These are phyloP conservation scores for Orchestia grillus DNA, from an alignment of 1,140 invertebrate species.

Conservation along the genomic window DNA sequence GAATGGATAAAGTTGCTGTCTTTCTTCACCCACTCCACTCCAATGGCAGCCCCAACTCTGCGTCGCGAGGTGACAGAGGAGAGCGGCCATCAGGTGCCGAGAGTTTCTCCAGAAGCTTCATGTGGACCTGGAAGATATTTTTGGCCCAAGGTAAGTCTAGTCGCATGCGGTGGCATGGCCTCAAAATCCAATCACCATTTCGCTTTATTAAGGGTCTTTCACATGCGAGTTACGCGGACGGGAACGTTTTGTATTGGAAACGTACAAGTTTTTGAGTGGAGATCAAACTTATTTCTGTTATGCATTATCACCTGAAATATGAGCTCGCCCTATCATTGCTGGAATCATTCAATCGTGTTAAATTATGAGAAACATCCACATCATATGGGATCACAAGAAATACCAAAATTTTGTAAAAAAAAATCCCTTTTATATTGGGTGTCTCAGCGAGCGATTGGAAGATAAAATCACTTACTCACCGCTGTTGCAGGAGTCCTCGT, in stretches of 20 bases:
- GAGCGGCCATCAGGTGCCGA: not conserved
- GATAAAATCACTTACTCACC: too few relatives aligned
- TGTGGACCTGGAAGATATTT: not conserved
- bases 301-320: not conserved
- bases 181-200: not conserved
- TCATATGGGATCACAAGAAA: not conserved
- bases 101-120: not conserved
- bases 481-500: too few relatives aligned
- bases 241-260: not conserved
- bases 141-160: not conserved
- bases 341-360: not conserved
- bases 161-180: not conserved
- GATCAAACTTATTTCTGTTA: not conserved
- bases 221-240: not conserved
- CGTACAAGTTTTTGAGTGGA: not conserved
- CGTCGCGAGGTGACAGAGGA: not conserved
- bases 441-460: too few relatives aligned
- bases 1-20: too few relatives aligned
- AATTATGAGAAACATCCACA: not conserved
- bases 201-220: not conserved
- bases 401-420: not conserved
- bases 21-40: not conserved
- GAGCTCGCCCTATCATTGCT: not conserved
- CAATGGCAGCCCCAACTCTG: not conserved
- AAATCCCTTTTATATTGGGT: too few relatives aligned